Evolutionary conservation across 1,140 invertebrate genomes (phyloP).

Genomic region (Tetragonula clypearis): DNA sequence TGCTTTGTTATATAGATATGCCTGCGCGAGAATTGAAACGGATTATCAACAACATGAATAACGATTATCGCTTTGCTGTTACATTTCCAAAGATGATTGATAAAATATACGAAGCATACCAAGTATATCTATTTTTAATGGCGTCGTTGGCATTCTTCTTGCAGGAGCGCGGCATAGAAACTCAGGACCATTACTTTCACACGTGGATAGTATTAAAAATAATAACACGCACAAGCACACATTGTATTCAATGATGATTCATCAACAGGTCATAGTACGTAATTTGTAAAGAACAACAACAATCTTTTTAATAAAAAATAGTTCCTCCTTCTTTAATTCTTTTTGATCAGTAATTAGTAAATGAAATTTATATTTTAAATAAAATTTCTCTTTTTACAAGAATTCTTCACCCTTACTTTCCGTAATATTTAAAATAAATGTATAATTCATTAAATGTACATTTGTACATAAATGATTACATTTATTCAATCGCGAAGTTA

Average conservation of each 20-base stretch:
- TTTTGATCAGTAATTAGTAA: background rate
- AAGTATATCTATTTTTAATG: constrained; percentile 62
- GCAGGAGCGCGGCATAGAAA: constrained; percentile 19
- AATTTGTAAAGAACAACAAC: background rate
- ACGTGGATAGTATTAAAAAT: background rate
- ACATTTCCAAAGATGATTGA: background rate
- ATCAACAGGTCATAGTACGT: background rate
- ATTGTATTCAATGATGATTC: background rate
- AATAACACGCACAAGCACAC: constrained; percentile 1
- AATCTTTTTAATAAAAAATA: background rate
- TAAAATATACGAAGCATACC: constrained; percentile 49
- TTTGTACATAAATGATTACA: background rate
- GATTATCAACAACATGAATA: background rate
- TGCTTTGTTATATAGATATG: no score
- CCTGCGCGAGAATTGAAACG: no score
- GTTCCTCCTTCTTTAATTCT: background rate
- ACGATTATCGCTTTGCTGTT: background rate
- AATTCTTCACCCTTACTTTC: background rate
- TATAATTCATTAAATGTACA: background rate
- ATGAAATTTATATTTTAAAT: background rate
- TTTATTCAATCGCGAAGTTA: constrained; percentile 28
- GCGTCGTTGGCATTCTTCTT: constrained; percentile 66
- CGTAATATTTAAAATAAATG: background rate
- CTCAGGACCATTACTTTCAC: constrained; percentile 4
- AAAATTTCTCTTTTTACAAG: background rate